phyloP scores from a whole-genome alignment of 30 jellyfish, hydroid and myxozoan species.

The Cassiopea xamachana region DNA sequence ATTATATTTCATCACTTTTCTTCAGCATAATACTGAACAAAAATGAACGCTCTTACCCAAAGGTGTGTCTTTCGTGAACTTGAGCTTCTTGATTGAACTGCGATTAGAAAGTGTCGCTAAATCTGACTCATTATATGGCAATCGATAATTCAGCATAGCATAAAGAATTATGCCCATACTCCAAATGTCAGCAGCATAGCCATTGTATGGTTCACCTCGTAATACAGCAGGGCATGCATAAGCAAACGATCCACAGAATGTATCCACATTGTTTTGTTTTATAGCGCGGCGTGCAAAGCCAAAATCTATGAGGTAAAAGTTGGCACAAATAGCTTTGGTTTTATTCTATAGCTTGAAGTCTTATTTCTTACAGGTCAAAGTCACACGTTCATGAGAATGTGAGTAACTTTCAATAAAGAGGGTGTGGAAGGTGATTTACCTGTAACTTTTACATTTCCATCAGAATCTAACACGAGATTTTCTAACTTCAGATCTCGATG shows the following conservation, averaged over 20 bases:
- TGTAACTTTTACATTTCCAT: slow-evolving; percentile 64
- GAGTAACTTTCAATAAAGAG: too few species aligned
- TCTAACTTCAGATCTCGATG: slow-evolving; percentile 77
- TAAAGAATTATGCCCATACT: slow-evolving; percentile 74
- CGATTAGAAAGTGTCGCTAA: slow-evolving; percentile 37
- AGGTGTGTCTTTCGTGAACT: slow-evolving; percentile 59
- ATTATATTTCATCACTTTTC: too few species aligned
- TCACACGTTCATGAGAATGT: too few species aligned
- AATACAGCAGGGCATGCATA: slow-evolving; percentile 74
- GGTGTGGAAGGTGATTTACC: slow-evolving; percentile 15
- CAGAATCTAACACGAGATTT: slow-evolving; percentile 52
- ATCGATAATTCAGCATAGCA: slow-evolving; percentile 45
- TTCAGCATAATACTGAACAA: too few species aligned
- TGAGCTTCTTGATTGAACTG: slow-evolving; percentile 1
- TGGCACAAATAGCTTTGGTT: neutral
- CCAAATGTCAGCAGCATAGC: slow-evolving; percentile 80
- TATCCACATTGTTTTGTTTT: slow-evolving; percentile 3
- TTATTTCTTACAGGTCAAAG: too few species aligned
- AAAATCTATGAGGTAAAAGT: slow-evolving; percentile 33
- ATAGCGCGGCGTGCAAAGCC: slow-evolving; percentile 74
- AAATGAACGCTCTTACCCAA: slow-evolving; percentile 11
- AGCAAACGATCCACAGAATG: slow-evolving; percentile 77
- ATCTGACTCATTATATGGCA: slow-evolving; percentile 61
- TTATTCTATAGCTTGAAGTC: neutral
- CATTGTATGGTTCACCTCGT: slow-evolving; percentile 59